Conservation (phyloP, 2,113 vertebrate genomes). For the Rhinopomastus cyanomelas region DNA sequence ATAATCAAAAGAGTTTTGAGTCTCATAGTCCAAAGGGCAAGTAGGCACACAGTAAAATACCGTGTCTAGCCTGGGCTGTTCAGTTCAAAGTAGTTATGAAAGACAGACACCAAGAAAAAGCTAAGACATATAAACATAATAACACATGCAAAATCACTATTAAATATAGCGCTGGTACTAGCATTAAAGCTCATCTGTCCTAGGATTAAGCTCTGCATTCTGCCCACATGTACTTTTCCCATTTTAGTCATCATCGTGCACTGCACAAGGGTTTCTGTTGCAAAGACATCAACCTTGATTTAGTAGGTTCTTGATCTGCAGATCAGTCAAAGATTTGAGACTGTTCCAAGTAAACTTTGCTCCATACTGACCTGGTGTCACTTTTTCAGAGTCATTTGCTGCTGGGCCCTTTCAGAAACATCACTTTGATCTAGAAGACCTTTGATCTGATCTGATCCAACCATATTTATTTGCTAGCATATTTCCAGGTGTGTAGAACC, state of each 20-base stretch:
- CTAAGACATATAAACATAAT: neutral
- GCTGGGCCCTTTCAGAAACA: neutral
- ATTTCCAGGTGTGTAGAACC: neutral
- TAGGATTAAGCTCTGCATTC: neutral
- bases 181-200: neutral
- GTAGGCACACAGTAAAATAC: neutral
- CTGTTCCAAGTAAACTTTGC: neutral
- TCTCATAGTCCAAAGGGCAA: neutral
- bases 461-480: neutral
- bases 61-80: neutral
- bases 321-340: neutral
- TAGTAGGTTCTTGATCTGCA: neutral
- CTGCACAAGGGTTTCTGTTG: neutral
- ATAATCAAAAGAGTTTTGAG: neutral
- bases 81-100: neutral
- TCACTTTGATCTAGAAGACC: neutral
- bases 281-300: neutral
- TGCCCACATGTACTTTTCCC: neutral
- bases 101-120: neutral
- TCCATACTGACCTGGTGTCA: neutral
- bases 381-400: neutral
- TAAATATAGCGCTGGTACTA: neutral
- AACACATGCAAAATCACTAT: neutral
- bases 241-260: neutral
- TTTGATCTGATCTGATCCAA: neutral